Evolutionary conservation across 2,797 vertebrate species (phyloP).

Genomic region (Limosa lapponica): DNA sequence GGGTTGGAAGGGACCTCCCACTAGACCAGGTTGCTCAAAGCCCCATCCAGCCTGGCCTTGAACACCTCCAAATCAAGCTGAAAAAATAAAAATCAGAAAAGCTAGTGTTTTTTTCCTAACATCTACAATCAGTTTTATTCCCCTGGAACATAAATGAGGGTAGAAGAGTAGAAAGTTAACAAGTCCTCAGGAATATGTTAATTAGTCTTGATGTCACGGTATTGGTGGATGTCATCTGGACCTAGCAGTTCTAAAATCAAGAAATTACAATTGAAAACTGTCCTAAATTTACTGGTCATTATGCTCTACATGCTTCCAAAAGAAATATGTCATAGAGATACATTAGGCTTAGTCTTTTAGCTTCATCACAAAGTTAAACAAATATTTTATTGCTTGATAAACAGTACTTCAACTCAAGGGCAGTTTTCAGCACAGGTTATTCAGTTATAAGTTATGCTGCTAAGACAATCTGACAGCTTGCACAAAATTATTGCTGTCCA

Average conservation of each 20-base stretch:
- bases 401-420: background rate
- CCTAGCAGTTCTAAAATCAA: background rate
- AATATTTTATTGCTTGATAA: background rate
- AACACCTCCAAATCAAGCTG: background rate
- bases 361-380: background rate
- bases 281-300: background rate
- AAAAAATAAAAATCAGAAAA: background rate
- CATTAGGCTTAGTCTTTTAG: background rate
- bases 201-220: background rate
- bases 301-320: background rate
- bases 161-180: background rate
- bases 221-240: background rate
- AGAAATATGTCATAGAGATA: background rate
- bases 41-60: no score
- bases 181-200: background rate
- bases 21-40: no score
- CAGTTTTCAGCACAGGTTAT: background rate
- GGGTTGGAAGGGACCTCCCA: no score
- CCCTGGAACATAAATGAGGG: background rate
- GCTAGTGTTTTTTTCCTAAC: background rate
- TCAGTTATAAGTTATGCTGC: background rate
- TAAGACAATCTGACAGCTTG: background rate
- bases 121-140: background rate
- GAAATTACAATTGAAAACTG: background rate
- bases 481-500: background rate